Base-by-base conservation (phyloP, 1,140 invertebrate genomes). In the Cydia pomonella region DNA sequence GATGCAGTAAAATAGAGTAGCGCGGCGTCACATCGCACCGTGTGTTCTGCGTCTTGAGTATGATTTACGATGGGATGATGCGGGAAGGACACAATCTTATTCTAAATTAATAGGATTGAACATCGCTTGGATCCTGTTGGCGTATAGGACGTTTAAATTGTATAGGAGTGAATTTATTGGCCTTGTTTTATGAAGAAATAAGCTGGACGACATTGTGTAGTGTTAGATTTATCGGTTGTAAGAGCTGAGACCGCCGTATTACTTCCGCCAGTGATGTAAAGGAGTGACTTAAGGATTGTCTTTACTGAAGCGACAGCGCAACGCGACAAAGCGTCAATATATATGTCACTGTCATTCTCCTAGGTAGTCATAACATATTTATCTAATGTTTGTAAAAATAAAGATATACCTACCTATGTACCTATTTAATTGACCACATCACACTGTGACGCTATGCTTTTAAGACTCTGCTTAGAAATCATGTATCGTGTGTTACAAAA, bases 221-320 rank as follows among this genome's bases (percentile, higher is more conserved):
- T 50, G n/a, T n/a, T 50, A 50, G 47, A 50, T 47, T 47, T 47
- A 47, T 50, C n/a, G n/a, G 47, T 50, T 50, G 7, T 18, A 50
- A 18, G 47, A n/a, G 16, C 16, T 47, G 44, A 47, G 44, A 47
- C 44, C 16, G 16, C 13, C 1, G 12, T 16, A 47, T 47, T 3
- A 47, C 41, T 41, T 41, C 41, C 12, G 5, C 41, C 41, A 41
- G 41, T 41, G 12, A 12, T 41, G 41, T 41, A 41, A n/a, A 41
- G 10, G 41, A 10, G 9, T 41, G 10, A 41, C 41, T 12, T 12
- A 41, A 10, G 41, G 41, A 4, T 0, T 41, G 41, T 10, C 41
- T 5, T 41, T 41, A 41, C 10, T 12, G 9, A 41, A 12, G 41
- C 12, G 12, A 41, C 41, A 41, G 5, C 41, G 41, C 10, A 13